phyloP scores from a whole-genome alignment of 2,113 vertebrate genomes.

The Microcebus ravelobensis region DNA sequence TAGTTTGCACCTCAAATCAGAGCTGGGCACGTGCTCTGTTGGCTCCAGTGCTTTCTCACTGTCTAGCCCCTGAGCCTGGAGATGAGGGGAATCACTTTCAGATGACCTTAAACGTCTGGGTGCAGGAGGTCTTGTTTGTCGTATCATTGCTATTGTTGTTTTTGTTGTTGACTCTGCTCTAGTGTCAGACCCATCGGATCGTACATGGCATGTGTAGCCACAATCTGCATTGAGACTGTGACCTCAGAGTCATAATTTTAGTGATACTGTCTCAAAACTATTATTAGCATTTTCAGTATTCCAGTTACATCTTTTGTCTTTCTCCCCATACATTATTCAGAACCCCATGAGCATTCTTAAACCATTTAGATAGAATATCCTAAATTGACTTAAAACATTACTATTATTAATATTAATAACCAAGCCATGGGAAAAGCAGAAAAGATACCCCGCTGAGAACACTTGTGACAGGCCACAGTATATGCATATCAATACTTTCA shows the following conservation, averaged over 20 bases:
- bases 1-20: background rate
- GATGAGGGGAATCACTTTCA: background rate
- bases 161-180: background rate
- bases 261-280: background rate
- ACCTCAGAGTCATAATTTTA: background rate
- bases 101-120: background rate
- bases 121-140: background rate
- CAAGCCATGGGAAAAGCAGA: background rate
- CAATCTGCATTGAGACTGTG: background rate
- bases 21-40: background rate
- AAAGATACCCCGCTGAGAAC: background rate
- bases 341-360: background rate
- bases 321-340: background rate
- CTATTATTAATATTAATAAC: background rate
- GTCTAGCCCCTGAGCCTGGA: background rate
- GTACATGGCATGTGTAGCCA: background rate
- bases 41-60: background rate
- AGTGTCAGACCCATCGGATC: background rate
- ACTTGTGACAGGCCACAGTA: rapidly evolving
- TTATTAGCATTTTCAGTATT: background rate
- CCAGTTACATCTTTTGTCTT: background rate
- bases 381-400: background rate
- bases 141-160: background rate
- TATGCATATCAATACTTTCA: background rate
- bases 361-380: background rate